These are phyloP conservation scores for Scrobipalpa atriplicella DNA, from an alignment of 2,888 invertebrate species.

Conservation along the genomic window DNA sequence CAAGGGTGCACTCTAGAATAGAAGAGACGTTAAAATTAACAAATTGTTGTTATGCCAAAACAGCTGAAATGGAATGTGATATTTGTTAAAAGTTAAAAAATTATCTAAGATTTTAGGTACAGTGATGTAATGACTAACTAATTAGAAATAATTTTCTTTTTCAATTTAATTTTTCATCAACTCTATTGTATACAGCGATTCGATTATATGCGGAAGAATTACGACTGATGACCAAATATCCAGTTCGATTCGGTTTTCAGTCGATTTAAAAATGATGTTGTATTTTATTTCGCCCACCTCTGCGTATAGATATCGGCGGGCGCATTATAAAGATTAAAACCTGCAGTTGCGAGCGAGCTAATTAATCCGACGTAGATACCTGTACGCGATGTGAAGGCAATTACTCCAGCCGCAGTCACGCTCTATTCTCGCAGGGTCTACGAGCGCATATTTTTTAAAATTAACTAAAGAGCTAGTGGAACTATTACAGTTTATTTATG, in stretches of 20 bases:
- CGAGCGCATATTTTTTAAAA: conserved; percentile 46
- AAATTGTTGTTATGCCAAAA: too few relatives aligned
- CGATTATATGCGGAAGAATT: conserved; percentile 63
- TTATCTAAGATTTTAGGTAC: too few relatives aligned
- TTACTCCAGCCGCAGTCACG: conserved; percentile 59
- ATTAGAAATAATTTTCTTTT: conserved; percentile 52
- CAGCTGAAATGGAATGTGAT: too few relatives aligned
- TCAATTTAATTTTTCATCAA: conserved; percentile 49
- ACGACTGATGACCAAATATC: conserved; percentile 60
- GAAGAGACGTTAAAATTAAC: too few relatives aligned
- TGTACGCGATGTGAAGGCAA: conserved; percentile 58
- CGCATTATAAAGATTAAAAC: conserved; percentile 66
- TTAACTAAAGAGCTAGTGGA: conserved; percentile 42
- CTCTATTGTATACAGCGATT: conserved; percentile 60
- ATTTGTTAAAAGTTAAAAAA: too few relatives aligned
- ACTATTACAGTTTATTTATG: conserved; percentile 32
- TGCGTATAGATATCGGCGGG: conserved; percentile 28
- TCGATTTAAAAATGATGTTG: conserved; percentile 56
- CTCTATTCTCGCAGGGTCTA: conserved; percentile 57
- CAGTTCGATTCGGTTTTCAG: conserved; percentile 45
- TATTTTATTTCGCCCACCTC: conserved; percentile 36
- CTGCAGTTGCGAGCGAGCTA: conserved; percentile 59
- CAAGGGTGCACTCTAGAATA: too few relatives aligned
- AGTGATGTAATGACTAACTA: too few relatives aligned
- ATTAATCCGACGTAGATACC: conserved; percentile 62